A percentile compares a stretch with the other conserved stretches of the same genome.
Conservation (phyloP, 2,888 invertebrate species). For the Acleris literana region DNA sequence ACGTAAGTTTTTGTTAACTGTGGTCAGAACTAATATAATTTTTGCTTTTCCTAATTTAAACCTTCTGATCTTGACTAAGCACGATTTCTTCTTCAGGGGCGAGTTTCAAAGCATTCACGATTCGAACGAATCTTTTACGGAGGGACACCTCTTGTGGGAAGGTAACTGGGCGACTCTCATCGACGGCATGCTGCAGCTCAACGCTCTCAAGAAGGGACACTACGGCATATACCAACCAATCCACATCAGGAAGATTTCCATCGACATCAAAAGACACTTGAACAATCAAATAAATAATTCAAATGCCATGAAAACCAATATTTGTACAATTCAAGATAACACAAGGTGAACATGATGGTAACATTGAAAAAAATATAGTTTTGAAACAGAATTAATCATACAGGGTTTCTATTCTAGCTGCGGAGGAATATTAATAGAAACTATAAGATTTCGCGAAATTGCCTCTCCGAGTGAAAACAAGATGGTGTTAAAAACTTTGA, state of each 20-base stretch:
- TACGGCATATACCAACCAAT: slow-evolving; percentile 86
- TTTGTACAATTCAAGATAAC: slow-evolving; percentile 16
- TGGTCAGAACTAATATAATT: background rate
- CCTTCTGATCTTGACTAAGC: no score
- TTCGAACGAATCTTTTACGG: slow-evolving; percentile 48
- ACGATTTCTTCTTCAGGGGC: slow-evolving; percentile 46
- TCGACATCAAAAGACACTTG: slow-evolving; percentile 50
- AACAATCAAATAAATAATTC: slow-evolving; percentile 8
- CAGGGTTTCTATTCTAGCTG: slow-evolving; percentile 39
- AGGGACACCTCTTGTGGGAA: slow-evolving; percentile 83
- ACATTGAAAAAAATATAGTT: no score
- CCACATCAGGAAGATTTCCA: slow-evolving; percentile 49
- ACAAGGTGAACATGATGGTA: slow-evolving; percentile 24
- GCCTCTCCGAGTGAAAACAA: slow-evolving; percentile 21
- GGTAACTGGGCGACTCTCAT: slow-evolving; percentile 92
- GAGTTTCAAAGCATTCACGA: slow-evolving; percentile 55
- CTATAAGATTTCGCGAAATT: slow-evolving; percentile 38
- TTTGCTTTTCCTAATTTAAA: background rate
- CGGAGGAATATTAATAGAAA: slow-evolving; percentile 42
- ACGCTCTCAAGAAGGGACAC: slow-evolving; percentile 84
- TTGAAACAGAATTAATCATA: no score
- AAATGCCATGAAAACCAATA: slow-evolving; percentile 19
- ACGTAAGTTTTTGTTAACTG: slow-evolving; percentile 47
- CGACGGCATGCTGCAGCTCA: slow-evolving; percentile 91
- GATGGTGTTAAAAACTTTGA: slow-evolving; percentile 36